Percentiles rank a stretch among this genome's conserved stretches.
Evolutionary conservation across 1,140 invertebrate genomes (phyloP).

Genomic region (Magallana gigas): DNA sequence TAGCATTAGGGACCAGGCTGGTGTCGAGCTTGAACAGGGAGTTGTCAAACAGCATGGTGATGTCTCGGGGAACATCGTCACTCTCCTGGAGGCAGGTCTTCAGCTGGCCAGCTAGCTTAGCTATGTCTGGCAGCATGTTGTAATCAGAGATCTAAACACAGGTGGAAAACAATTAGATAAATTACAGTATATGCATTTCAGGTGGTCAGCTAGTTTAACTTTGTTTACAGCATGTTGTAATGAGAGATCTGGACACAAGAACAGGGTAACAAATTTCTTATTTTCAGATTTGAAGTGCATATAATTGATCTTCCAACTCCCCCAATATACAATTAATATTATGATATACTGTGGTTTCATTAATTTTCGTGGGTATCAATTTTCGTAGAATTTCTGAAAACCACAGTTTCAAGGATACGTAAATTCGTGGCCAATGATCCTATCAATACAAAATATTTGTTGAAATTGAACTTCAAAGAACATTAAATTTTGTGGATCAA

Average conservation of each 20-base stretch:
- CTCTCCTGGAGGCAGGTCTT: slow-evolving; percentile 92
- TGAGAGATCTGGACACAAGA: slow-evolving; percentile 82
- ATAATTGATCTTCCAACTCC: neutral
- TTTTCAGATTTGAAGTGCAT: neutral
- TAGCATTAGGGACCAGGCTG: slow-evolving; percentile 89
- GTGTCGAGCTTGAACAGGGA: slow-evolving; percentile 93
- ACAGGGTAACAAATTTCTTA: neutral
- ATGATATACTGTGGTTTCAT: neutral
- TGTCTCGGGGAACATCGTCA: slow-evolving; percentile 89
- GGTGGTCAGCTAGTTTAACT: slow-evolving; percentile 88
- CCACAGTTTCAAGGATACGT: too few relatives aligned
- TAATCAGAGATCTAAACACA: slow-evolving; percentile 93
- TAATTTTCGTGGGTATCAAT: neutral
- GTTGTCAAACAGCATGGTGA: slow-evolving; percentile 91
- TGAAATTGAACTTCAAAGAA: too few relatives aligned
- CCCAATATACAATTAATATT: neutral
- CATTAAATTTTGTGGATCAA: too few relatives aligned
- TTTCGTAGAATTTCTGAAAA: too few relatives aligned
- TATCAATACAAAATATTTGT: too few relatives aligned
- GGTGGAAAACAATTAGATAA: too few relatives aligned
- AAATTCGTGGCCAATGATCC: too few relatives aligned
- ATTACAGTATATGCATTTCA: slow-evolving; percentile 80
- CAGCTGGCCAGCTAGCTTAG: slow-evolving; percentile 89
- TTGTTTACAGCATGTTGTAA: slow-evolving; percentile 94
- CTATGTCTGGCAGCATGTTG: slow-evolving; percentile 93